phyloP scores from a whole-genome alignment of 1,140 invertebrate genomes.

The Adelges cooleyi region DNA sequence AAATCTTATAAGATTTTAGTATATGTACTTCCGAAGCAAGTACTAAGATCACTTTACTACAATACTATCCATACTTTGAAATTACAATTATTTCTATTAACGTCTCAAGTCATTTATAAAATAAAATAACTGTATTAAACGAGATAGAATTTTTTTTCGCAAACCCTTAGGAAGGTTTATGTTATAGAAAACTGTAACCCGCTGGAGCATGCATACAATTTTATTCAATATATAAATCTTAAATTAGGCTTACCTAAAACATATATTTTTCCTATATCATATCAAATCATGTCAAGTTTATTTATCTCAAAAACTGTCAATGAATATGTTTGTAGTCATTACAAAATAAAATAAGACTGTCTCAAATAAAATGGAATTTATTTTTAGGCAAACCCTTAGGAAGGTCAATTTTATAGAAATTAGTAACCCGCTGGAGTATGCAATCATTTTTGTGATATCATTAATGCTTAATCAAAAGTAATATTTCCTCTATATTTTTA shows the following conservation, averaged over 20 bases:
- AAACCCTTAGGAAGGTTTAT: not conserved
- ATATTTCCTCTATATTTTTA: too few species aligned
- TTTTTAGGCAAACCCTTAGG: constrained; percentile 5
- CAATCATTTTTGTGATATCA: too few species aligned
- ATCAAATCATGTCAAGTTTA: not conserved
- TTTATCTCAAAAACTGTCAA: too few species aligned
- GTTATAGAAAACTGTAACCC: not conserved
- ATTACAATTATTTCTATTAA: not conserved
- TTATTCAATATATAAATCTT: too few species aligned
- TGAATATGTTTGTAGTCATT: not conserved
- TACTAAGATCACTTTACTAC: not conserved
- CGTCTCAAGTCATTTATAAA: too few species aligned
- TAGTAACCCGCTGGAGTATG: constrained; percentile 4
- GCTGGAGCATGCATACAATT: constrained; percentile 5
- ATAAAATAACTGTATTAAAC: not conserved
- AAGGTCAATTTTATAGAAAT: not conserved
- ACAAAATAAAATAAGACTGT: not conserved
- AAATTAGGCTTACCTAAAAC: too few species aligned
- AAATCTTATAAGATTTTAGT: not conserved
- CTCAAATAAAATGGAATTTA: constrained; percentile 2
- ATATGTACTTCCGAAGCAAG: not conserved
- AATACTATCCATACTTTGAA: not conserved
- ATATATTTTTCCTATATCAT: not conserved
- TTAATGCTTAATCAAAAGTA: not conserved
- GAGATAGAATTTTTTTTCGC: constrained; percentile 1